Conservation (phyloP, 2,888 invertebrate genomes). For the Embidobia sp. region DNA sequence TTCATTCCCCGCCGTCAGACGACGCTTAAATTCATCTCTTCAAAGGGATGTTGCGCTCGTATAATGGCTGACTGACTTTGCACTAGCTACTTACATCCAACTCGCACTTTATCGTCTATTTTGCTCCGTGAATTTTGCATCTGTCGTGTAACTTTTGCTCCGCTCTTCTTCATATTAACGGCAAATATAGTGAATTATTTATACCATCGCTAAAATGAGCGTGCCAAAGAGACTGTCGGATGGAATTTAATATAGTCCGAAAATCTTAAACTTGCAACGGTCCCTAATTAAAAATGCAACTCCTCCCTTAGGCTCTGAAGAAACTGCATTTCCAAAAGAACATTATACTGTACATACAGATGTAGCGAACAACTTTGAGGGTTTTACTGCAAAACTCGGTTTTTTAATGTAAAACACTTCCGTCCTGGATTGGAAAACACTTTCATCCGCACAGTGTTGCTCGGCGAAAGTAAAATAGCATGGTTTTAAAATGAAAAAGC, state of each 20-base stretch:
- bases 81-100: conserved; percentile 52
- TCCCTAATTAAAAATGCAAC: no score
- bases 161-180: conserved; percentile 31
- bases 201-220: neutral
- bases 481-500: no score
- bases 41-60: conserved; percentile 57
- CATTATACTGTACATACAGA: no score
- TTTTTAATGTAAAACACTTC: no score
- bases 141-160: conserved; percentile 26
- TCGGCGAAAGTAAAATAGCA: no score
- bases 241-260: conserved; percentile 1
- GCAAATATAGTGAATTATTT: conserved; percentile 37
- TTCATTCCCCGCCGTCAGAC: conserved; percentile 47
- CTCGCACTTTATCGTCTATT: conserved; percentile 55
- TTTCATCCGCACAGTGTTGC: no score
- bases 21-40: conserved; percentile 63
- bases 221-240: neutral
- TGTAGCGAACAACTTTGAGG: no score
- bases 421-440: no score
- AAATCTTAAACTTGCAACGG: no score
- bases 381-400: no score
- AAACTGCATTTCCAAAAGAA: no score
- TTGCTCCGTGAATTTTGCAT: conserved; percentile 43
- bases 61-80: conserved; percentile 53
- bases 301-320: no score